These are phyloP conservation scores for Meliscaeva auricollis DNA, from an alignment of 2,888 invertebrate genomes.

Conservation along the genomic window DNA sequence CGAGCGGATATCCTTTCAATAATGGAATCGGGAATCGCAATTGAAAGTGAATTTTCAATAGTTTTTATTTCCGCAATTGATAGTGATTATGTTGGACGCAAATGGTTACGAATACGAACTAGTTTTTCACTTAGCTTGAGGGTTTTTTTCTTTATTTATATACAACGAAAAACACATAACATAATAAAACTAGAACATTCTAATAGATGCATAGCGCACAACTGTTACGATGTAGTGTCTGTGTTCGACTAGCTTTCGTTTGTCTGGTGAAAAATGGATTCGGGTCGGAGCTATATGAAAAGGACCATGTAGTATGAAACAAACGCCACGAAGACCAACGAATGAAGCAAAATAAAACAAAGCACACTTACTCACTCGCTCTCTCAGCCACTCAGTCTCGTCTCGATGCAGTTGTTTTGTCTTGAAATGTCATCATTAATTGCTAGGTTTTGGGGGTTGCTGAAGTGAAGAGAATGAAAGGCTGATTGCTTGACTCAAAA, in stretches of 20 bases:
- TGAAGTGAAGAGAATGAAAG: not conserved
- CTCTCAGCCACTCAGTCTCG: not conserved
- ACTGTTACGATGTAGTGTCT: slow-evolving; percentile 51
- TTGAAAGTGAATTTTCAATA: slow-evolving; percentile 1
- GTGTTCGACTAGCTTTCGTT: slow-evolving; percentile 49
- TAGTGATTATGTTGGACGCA: not conserved
- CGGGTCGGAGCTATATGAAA: not conserved
- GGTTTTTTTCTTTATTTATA: slow-evolving; percentile 25
- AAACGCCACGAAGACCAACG: not conserved
- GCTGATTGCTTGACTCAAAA: not conserved
- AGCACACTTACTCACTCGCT: not conserved
- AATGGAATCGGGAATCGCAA: not conserved
- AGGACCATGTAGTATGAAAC: slow-evolving; percentile 4
- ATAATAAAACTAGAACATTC: not conserved
- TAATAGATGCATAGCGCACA: slow-evolving; percentile 41
- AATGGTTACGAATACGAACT: slow-evolving; percentile 5
- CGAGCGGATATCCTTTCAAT: slow-evolving; percentile 4
- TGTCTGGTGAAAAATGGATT: slow-evolving; percentile 9
- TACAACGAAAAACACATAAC: slow-evolving; percentile 9
- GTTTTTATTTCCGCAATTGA: not conserved
- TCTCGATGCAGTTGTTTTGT: not conserved
- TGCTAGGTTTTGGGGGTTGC: not conserved
- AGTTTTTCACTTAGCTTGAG: not conserved
- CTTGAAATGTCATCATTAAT: not conserved
- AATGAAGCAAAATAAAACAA: slow-evolving; percentile 6